Base-by-base conservation (phyloP, 2,888 invertebrate genomes). In the Phragmatobia fuliginosa region DNA sequence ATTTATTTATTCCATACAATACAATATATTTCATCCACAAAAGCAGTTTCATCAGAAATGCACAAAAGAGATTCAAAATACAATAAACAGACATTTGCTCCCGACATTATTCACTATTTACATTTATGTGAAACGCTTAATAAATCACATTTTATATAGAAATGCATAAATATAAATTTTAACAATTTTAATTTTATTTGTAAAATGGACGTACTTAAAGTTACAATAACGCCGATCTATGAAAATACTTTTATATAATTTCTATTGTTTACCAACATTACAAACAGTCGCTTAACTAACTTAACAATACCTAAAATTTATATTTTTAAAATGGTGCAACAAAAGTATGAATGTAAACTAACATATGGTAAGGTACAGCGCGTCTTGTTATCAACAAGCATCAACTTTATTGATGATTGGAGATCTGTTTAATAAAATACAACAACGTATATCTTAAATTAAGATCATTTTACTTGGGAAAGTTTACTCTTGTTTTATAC, bases 51-150 rank as follows among this genome's bases (percentile, higher is more conserved):
- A 86, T 89, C 84, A 83, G 88, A 92, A 94, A 94, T 94, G 91
- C 94, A 90, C 87, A 92, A 72, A 82, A 93, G 94, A 94, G 93
- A 94, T 93, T 94, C 92, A 90, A 90, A 90, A 88, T 86, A 86
- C 87, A 85, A 85, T 87, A 87, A 81, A 82, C 81, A 90, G 86
- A 91, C 88, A 89, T 86, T 92, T 92, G 89, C 89, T 93, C 91
- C 90, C 88, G 85, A 87, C 81, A 84, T 68, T 83, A 83, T 85
- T 84, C 87, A 88, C 84, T 90, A 91, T 91, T 87, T 90, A 92
- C 91, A 85, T 80, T 78, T 67, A 80, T 85, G 86, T 88, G 86
- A 88, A 85, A 90, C 84, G 84, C 82, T 79, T 79, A 84, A 84
- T 85, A 86, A 86, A 90, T 89, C 87, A 90, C 88, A 87, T 88